Percentiles rank a stretch among this genome's conserved stretches.
These are phyloP conservation scores for Amphiduros pacificus DNA, from an alignment of 2,888 invertebrate genomes.

Conservation along the genomic window DNA sequence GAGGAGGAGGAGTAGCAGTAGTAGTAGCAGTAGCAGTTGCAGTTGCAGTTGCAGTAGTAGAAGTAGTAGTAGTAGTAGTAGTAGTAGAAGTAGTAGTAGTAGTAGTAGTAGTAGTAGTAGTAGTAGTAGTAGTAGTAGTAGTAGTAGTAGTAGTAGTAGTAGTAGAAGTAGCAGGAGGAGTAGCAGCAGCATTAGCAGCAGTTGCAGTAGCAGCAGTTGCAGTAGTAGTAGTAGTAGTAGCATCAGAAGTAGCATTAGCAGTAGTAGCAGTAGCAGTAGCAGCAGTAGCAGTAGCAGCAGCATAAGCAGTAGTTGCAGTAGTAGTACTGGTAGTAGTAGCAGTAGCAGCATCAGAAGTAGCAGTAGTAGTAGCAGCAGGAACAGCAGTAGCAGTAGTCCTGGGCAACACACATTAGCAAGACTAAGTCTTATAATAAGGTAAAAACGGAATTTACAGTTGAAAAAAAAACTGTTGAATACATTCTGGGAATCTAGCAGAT, in stretches of 20 bases:
- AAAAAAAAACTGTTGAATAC: too few relatives aligned
- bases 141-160: neutral
- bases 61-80: slow-evolving; percentile 6
- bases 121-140: neutral
- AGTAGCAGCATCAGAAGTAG: neutral
- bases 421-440: too few relatives aligned
- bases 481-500: too few relatives aligned
- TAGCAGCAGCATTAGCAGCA: neutral
- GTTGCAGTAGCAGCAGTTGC: slow-evolving; percentile 20
- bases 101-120: slow-evolving; percentile 2
- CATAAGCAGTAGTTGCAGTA: slow-evolving; percentile 5
- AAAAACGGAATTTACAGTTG: too few relatives aligned
- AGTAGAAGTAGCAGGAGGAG: neutral
- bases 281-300: slow-evolving; percentile 12
- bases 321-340: slow-evolving; percentile 3
- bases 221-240: slow-evolving; percentile 22
- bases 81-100: slow-evolving; percentile 5
- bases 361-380: slow-evolving; percentile 2
- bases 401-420: too few relatives aligned
- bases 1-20: neutral
- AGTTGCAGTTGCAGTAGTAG: neutral
- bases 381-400: slow-evolving; percentile 3
- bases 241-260: neutral
- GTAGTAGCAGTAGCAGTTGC: neutral
- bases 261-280: slow-evolving; percentile 9